Evolutionary conservation across 2,888 invertebrate species (phyloP), one percentile per base, ranked within the genome.

Genomic region (Orchestes rusci): DNA sequence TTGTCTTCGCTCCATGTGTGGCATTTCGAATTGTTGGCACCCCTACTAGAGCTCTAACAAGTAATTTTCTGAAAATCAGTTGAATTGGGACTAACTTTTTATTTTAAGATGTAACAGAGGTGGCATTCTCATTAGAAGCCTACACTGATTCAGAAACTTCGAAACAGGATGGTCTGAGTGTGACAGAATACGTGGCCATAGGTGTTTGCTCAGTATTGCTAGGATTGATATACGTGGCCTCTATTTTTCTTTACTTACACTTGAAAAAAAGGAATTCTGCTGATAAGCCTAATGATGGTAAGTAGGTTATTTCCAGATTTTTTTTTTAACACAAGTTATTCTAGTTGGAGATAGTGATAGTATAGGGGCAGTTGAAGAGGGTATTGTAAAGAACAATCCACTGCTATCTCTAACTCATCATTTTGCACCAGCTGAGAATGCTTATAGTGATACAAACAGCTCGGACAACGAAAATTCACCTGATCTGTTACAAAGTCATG

Each of bases 1-100:
- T 59, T 2, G 53, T 57, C 4, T 85, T 87, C 66, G 82, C 84
- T 2, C 89, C 89, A 0, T 91, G 90, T 61, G 85, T 90, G 34
- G 85, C 88, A 3, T 90, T 91, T 60, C 74, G 90, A 52, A 82
- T 90, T 4, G 88, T 86, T 55, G 91, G 91, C 39, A 82, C 84
- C 27, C 85, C 88, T 8, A 15, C 40, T 8, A 77, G 74, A 62
- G 73, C 76, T 59, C 64, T 73, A 33, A 57, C 44, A 40, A 60
- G 61, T 61, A 53, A 56, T 58, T 52, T 42, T 19, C 17, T 36
- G n/a, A 36, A n/a, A 36, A 15, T 8, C 36, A 5, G 23, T n/a
- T n/a, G n/a, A n/a, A n/a, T n/a, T n/a, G n/a, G n/a, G n/a, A n/a
- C n/a, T n/a, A n/a, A n/a, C n/a, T 37, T 29, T 39, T 10, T 39